Evolutionary conservation across 2,113 vertebrate species (phyloP).

Genomic region (Pteruthius melanotis): DNA sequence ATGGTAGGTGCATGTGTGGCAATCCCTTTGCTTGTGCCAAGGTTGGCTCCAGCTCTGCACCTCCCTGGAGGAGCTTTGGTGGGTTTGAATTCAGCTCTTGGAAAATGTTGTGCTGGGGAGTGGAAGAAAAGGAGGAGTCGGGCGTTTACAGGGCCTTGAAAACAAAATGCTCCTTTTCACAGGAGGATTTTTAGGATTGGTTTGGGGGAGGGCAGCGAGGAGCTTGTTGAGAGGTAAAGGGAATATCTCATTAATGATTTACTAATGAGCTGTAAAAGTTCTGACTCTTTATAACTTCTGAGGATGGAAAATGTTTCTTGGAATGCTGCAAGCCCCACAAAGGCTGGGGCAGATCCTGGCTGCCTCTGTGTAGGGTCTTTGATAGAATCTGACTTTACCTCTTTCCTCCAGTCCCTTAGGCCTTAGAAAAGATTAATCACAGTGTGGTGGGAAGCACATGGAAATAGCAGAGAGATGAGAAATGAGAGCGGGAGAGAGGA

Average conservation of each 20-base stretch:
- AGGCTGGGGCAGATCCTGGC: conserved; percentile 57
- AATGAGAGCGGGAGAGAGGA: conserved; percentile 63
- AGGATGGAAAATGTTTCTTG: conserved; percentile 60
- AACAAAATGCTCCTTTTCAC: conserved; percentile 24
- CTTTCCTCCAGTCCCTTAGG: conserved; percentile 65
- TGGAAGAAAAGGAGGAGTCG: conserved; percentile 14
- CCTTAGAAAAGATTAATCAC: conserved; percentile 72
- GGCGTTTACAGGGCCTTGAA: background rate
- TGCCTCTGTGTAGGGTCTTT: conserved; percentile 71
- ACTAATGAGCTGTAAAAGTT: conserved; percentile 52
- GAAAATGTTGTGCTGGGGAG: conserved; percentile 14
- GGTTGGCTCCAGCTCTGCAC: background rate
- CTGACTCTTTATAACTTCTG: conserved; percentile 37
- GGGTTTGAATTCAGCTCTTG: background rate
- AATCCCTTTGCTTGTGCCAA: background rate
- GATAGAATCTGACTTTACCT: conserved; percentile 65
- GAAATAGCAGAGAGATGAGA: conserved; percentile 70
- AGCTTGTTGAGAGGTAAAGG: conserved; percentile 41
- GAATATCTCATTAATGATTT: conserved; percentile 64
- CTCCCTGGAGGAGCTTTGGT: background rate
- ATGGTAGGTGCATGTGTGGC: background rate
- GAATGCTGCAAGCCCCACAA: conserved; percentile 49
- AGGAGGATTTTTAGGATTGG: background rate
- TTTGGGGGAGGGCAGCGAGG: background rate
- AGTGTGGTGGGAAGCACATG: conserved; percentile 73